Evolutionary conservation across 2,797 vertebrate genomes (phyloP).

Genomic region (Gambelia wislizenii): DNA sequence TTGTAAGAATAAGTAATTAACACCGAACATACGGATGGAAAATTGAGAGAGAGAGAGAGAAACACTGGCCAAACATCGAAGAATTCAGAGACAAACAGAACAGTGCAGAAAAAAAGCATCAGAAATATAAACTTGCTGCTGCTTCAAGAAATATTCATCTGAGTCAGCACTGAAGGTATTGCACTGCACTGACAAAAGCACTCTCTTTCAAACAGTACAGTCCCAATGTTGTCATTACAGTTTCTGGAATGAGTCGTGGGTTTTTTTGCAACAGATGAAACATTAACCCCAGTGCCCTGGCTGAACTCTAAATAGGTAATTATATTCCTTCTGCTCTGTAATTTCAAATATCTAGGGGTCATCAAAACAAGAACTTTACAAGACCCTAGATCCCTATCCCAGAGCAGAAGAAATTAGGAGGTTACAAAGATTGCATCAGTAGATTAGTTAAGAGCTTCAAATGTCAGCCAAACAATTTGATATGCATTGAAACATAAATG

Average conservation of each 20-base stretch:
- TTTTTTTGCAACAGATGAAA: background rate
- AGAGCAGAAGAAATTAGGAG: constrained; percentile 48
- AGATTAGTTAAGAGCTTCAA: constrained; percentile 37
- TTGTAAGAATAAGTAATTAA: background rate
- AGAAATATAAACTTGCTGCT: background rate
- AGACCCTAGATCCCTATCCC: constrained; percentile 12
- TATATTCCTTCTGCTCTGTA: constrained; percentile 39
- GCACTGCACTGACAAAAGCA: background rate
- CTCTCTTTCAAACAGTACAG: background rate
- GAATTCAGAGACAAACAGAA: background rate
- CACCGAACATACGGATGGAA: accelerated
- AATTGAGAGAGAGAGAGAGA: accelerated
- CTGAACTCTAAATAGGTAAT: constrained; percentile 49
- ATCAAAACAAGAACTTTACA: constrained; percentile 41
- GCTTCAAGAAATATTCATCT: background rate
- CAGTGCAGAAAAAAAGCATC: too few relatives aligned
- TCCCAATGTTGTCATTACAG: background rate
- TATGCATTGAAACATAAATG: background rate
- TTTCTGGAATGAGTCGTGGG: background rate
- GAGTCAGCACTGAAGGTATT: background rate
- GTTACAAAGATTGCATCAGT: constrained; percentile 48
- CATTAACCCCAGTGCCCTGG: constrained; percentile 33
- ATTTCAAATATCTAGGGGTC: constrained; percentile 52
- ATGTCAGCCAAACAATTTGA: constrained; percentile 50
- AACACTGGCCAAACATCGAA: background rate